Evolutionary conservation across 2,888 invertebrate species (phyloP), one percentile per base, ranked within the genome.

Genomic region (Rhagonycha lutea): DNA sequence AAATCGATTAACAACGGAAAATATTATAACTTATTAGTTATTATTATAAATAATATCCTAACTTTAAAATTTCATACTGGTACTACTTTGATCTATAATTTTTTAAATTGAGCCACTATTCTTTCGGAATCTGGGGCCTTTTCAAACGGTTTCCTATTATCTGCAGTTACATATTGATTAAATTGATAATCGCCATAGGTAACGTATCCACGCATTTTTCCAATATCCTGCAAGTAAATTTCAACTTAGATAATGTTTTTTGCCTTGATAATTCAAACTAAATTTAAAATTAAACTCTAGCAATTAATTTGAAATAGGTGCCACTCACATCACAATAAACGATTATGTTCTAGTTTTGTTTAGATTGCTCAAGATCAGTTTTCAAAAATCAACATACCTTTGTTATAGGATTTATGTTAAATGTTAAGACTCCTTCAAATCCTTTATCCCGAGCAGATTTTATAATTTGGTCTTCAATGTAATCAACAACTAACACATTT

Each of bases 351-450:
- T n/a, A n/a, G n/a, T n/a, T n/a, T n/a, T n/a, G n/a, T n/a, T n/a
- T n/a, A n/a, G n/a, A n/a, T n/a, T n/a, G n/a, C n/a, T n/a, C n/a
- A n/a, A n/a, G n/a, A n/a, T 3, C 12, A 7, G n/a, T n/a, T 2
- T 32, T 12, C 12, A 32, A 5, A 32, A 12, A 32, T 29, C 11
- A 2, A 32, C 32, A 32, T 47, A 95, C 95, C 91, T 95, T 94
- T 32, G 96, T 96, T 11, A 96, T 88, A 0, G 95, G 94, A 83
- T 93, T 96, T 28, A 96, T 95, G 85, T 96, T 96, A 3, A 95
- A 95, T 2, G 96, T 96, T 80, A 96, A 92, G 26, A 96, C 93
- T 0, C 95, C 95, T 0, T 88, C 88, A 85, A 93, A 96, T 8
- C 91, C 87, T 72, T 91, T 90, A 1, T 89, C 88, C 74, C 89